A percentile compares a stretch with the other conserved stretches of the same genome.
phyloP scores from a whole-genome alignment of 2,888 invertebrate species.

The Flexamia atlantica region DNA sequence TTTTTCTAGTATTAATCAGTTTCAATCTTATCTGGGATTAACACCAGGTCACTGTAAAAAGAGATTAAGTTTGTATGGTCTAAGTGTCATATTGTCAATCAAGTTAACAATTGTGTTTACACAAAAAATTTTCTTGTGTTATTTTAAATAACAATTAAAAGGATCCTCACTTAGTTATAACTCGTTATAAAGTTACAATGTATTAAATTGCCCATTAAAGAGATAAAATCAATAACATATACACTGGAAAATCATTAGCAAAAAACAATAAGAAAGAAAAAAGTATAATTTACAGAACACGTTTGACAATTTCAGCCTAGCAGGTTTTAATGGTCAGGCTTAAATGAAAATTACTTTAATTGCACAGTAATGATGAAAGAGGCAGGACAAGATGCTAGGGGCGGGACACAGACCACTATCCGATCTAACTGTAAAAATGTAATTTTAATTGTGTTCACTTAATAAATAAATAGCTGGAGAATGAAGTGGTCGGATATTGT shows the following conservation, averaged over 20 bases:
- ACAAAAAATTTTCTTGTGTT: too few species aligned
- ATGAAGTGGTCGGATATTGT: conserved; percentile 27
- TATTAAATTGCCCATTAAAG: too few species aligned
- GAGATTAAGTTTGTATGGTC: too few species aligned
- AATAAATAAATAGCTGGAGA: conserved; percentile 41
- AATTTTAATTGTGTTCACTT: conserved; percentile 53
- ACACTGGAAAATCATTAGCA: background rate
- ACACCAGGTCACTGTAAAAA: too few species aligned
- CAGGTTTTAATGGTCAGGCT: background rate
- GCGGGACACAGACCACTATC: conserved; percentile 13
- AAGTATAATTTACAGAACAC: background rate
- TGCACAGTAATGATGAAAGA: conserved; percentile 4
- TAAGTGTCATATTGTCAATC: too few species aligned
- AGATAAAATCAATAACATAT: too few species aligned
- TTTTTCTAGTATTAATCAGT: too few species aligned
- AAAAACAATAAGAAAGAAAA: background rate
- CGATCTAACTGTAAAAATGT: conserved; percentile 15
- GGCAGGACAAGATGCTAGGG: background rate
- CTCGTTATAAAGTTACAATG: too few species aligned
- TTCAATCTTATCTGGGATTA: too few species aligned
- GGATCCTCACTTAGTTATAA: too few species aligned
- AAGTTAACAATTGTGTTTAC: too few species aligned
- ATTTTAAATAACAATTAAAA: too few species aligned
- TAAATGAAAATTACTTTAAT: background rate
- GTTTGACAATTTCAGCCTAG: background rate